Percentiles rank a stretch among this genome's conserved stretches.
These are phyloP conservation scores for Hirudo medicinalis DNA, from an alignment of 1,140 invertebrate genomes.

Conservation along the genomic window DNA sequence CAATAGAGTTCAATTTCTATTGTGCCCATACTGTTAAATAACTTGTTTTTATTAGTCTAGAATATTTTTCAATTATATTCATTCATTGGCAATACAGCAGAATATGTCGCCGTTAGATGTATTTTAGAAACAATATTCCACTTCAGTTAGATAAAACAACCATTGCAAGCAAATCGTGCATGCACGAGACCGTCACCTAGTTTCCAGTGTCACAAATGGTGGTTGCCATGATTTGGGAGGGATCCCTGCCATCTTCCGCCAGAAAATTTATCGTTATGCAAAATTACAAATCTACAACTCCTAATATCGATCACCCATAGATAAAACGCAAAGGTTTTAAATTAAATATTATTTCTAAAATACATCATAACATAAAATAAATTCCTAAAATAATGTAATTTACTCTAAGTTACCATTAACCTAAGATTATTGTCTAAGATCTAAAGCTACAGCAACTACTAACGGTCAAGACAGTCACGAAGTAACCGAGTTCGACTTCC, in stretches of 20 bases:
- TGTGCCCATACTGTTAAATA: constrained; percentile 67
- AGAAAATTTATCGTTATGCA: background rate
- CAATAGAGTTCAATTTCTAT: constrained; percentile 85
- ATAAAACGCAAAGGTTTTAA: too few relatives aligned
- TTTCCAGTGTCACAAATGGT: constrained; percentile 26
- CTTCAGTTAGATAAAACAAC: background rate
- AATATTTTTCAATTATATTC: background rate
- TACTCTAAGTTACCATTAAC: too few relatives aligned
- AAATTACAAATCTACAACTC: background rate
- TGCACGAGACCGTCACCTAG: constrained; percentile 21
- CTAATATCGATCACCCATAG: background rate
- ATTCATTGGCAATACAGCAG: background rate
- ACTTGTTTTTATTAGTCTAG: background rate
- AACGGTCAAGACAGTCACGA: too few relatives aligned
- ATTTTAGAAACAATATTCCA: too few relatives aligned
- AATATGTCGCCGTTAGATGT: too few relatives aligned
- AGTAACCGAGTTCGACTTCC: background rate
- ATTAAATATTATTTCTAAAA: too few relatives aligned
- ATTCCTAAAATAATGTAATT: too few relatives aligned
- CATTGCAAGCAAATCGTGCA: background rate
- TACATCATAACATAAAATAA: too few relatives aligned
- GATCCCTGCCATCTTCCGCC: constrained; percentile 23
- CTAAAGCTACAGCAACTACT: too few relatives aligned
- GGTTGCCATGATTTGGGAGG: constrained; percentile 28
- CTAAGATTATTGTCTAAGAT: too few relatives aligned